Base-by-base conservation (phyloP, 2,797 vertebrate genomes). In the Falco cherrug region DNA sequence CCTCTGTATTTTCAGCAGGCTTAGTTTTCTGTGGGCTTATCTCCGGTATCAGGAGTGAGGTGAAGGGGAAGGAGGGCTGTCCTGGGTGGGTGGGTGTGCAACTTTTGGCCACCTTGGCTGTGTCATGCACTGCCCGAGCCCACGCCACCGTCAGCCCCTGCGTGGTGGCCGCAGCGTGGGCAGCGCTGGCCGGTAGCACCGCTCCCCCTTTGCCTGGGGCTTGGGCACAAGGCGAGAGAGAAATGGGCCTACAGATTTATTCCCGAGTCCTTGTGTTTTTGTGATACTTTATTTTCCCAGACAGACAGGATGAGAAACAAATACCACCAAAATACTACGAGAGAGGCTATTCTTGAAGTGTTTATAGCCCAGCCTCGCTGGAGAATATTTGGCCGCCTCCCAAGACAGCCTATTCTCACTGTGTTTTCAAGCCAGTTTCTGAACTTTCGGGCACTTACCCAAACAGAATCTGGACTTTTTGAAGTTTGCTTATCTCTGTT, bases 281-380 rank as follows among this genome's bases (percentile, higher is more conserved):
- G 61, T 56, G 85, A 87, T 93, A 37, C 80, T 91, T 90, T 74
- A 67, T 45, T 86, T 95, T 96, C 95, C 93, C 85, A 95, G 91
- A 74, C 80, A 94, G 93, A 92, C 95, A 95, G 97, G 96, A 97
- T 97, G 95, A 91, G 95, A 97, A 97, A 96, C 83, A 95, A 96
- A 90, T 76, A 88, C 73, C 85, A 91, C 56, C 89, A 90, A 95
- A 97, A 96, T 90, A 91, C 22, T 93, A 93, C 33, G 21, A 92
- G 80, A 87, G 94, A 89, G 59, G 77, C 83, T 97, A 83, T 97
- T 97, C 94, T 94, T 94, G 95, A 97, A 97, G 89, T 96, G 96
- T 97, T 97, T 97, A 95, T 93, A 95, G 91, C 77, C 84, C 91
- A 74, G 93, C 93, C 91, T 95, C 7, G 0, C 85, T 84, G 74